Conservation (phyloP, 2,888 invertebrate genomes). For the Nomada lathburiana region DNA sequence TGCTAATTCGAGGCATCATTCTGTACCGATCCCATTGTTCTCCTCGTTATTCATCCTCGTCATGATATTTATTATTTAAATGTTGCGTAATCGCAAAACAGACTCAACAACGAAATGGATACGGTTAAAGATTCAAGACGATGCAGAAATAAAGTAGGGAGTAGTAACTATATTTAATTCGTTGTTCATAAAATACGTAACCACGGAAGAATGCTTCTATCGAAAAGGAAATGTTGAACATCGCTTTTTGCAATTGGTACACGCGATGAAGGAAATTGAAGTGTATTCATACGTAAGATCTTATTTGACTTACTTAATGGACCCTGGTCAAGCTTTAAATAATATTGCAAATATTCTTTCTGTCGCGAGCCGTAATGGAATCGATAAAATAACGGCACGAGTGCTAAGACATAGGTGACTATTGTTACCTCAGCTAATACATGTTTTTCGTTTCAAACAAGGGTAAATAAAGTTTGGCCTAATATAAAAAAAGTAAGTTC, state of each 20-base stretch:
- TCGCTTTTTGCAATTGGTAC: constrained; percentile 31
- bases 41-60: constrained; percentile 60
- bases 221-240: not conserved
- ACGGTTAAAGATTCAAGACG: constrained; percentile 1
- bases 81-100: not conserved
- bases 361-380: too few species aligned
- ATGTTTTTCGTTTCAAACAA: not conserved
- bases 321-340: too few species aligned
- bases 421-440: too few species aligned
- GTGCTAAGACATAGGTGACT: too few species aligned
- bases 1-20: constrained; percentile 67
- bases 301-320: too few species aligned
- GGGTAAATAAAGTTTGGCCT: not conserved
- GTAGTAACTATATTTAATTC: not conserved
- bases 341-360: too few species aligned
- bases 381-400: too few species aligned
- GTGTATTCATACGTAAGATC: not conserved
- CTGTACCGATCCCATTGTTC: constrained; percentile 52
- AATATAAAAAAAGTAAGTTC: too few species aligned
- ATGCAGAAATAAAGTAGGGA: not conserved
- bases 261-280: not conserved
- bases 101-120: constrained; percentile 2
- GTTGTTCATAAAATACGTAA: not conserved
- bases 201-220: not conserved
- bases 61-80: constrained; percentile 47